A percentile compares a stretch with the other conserved stretches of the same genome.
These are phyloP conservation scores for Glyphotaelius pellucidus DNA, from an alignment of 2,888 invertebrate species.

Conservation along the genomic window DNA sequence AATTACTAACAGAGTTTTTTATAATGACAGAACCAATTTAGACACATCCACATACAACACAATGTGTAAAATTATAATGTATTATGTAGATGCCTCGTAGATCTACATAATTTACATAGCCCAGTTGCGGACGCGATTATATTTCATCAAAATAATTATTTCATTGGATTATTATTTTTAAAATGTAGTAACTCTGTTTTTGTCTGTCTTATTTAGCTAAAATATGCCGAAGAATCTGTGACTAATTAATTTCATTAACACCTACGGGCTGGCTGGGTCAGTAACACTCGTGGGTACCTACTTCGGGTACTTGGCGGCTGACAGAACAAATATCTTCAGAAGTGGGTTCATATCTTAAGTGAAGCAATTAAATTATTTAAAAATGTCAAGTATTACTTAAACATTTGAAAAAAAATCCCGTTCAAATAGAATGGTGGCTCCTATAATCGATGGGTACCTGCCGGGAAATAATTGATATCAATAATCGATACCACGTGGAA, in stretches of 20 bases:
- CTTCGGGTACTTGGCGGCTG: background rate
- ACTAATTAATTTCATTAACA: conserved; percentile 2
- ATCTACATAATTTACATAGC: background rate
- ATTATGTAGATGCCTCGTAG: background rate
- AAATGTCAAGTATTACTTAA: background rate
- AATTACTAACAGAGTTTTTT: background rate
- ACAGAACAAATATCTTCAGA: background rate
- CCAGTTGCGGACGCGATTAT: background rate
- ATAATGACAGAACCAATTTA: background rate
- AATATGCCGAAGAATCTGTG: background rate
- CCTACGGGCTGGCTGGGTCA: background rate
- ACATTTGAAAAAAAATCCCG: background rate
- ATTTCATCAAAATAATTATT: background rate
- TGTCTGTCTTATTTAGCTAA: background rate
- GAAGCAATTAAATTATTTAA: background rate
- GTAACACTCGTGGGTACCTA: background rate
- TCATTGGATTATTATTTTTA: background rate
- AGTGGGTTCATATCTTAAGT: background rate
- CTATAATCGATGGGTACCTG: background rate
- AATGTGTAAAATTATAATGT: background rate
- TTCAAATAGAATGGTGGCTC: too few species aligned
- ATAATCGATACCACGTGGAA: too few species aligned
- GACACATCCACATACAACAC: background rate
- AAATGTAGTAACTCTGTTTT: background rate
- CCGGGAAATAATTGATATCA: too few species aligned